Conservation (phyloP, 1,140 invertebrate genomes). For the Chironomus tepperi region DNA sequence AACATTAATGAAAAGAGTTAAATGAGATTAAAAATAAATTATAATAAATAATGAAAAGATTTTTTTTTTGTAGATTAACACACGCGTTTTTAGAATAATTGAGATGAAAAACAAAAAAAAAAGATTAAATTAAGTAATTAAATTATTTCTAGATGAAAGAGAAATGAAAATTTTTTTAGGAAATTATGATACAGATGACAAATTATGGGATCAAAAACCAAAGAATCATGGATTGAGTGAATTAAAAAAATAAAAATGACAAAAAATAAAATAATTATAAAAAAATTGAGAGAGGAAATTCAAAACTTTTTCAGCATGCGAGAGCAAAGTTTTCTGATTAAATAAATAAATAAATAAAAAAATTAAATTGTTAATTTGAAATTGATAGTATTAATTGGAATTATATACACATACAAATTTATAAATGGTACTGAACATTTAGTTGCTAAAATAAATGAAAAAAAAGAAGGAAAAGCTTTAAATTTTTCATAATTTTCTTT, state of each 20-base stretch:
- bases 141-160: not conserved
- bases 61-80: too few species aligned
- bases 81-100: not conserved
- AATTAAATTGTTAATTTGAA: not conserved
- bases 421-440: constrained; percentile 2
- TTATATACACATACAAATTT: not conserved
- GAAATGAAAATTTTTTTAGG: constrained; percentile 21
- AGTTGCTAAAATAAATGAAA: not conserved
- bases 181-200: constrained; percentile 10
- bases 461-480: not conserved
- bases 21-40: constrained; percentile 5
- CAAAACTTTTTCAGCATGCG: too few species aligned
- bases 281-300: too few species aligned
- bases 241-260: too few species aligned
- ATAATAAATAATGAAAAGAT: too few species aligned
- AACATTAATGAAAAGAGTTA: not conserved
- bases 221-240: constrained; percentile 13
- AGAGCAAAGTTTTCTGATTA: not conserved
- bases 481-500: not conserved
- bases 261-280: too few species aligned
- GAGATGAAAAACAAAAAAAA: too few species aligned
- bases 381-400: not conserved
- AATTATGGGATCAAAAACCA: constrained; percentile 13
- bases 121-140: too few species aligned
- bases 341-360: too few species aligned